phyloP scores from a whole-genome alignment of 2,888 invertebrate genomes.

The Drosophila rubida region DNA sequence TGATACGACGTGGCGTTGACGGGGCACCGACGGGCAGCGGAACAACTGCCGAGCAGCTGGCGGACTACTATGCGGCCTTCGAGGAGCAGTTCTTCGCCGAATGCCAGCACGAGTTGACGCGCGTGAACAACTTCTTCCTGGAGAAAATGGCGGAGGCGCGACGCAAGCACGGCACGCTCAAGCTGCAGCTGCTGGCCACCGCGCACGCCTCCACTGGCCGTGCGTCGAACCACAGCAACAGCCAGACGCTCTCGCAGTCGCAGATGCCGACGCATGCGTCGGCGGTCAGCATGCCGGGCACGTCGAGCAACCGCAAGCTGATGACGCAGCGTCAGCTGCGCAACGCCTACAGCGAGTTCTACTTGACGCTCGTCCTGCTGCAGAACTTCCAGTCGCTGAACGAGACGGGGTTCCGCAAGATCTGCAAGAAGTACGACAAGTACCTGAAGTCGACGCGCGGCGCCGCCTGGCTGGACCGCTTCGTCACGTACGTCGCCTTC shows the following conservation, averaged over 20 bases:
- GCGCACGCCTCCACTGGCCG: slow-evolving; percentile 22
- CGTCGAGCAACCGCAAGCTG: slow-evolving; percentile 31
- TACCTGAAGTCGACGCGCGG: slow-evolving; percentile 91
- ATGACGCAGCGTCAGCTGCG: slow-evolving; percentile 85
- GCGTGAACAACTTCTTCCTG: slow-evolving; percentile 97
- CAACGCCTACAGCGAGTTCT: slow-evolving; percentile 98
- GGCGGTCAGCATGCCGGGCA: slow-evolving; percentile 7
- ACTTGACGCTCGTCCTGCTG: slow-evolving; percentile 95
- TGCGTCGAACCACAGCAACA: neutral
- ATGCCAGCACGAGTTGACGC: slow-evolving; percentile 95
- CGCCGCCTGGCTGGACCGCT: slow-evolving; percentile 94
- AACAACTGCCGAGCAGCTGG: neutral
- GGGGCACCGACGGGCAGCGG: slow-evolving; percentile 92
- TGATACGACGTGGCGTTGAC: slow-evolving; percentile 94
- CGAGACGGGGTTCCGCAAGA: slow-evolving; percentile 98
- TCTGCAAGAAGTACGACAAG: slow-evolving; percentile 99
- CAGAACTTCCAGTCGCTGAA: slow-evolving; percentile 99
- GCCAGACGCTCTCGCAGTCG: slow-evolving; percentile 23
- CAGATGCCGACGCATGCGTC: slow-evolving; percentile 12
- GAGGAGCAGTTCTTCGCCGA: slow-evolving; percentile 97
- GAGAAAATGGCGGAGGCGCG: slow-evolving; percentile 98
- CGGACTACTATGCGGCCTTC: slow-evolving; percentile 91
- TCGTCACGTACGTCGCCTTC: slow-evolving; percentile 88
- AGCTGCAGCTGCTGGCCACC: slow-evolving; percentile 84
- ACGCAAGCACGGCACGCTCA: slow-evolving; percentile 93